A percentile compares a stretch with the other conserved stretches of the same genome.
phyloP scores from a whole-genome alignment of 2,888 invertebrate genomes.

The Adineta ricciae region DNA sequence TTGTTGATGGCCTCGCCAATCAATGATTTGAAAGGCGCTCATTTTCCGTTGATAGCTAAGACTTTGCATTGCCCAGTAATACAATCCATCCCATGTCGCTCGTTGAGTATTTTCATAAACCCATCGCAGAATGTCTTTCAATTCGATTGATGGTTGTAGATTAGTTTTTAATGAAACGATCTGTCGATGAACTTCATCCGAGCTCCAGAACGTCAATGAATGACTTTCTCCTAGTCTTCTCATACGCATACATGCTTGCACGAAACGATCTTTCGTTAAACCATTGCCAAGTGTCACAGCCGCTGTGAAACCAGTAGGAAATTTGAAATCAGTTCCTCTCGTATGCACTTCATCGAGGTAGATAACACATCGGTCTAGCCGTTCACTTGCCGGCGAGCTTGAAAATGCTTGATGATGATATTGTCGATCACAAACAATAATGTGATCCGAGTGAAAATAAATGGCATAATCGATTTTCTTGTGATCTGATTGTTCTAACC shows the following conservation, averaged over 20 bases:
- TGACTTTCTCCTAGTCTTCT: neutral
- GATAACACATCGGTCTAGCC: neutral
- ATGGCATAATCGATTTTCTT: neutral
- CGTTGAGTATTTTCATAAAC: neutral
- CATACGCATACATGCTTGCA: constrained; percentile 1
- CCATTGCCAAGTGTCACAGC: neutral
- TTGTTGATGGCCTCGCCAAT: neutral
- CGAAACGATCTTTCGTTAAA: neutral
- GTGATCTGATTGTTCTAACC: neutral
- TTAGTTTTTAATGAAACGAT: neutral
- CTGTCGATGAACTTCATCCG: neutral
- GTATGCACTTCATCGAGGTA: neutral
- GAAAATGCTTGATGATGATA: neutral
- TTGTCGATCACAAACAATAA: neutral
- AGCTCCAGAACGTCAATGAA: neutral
- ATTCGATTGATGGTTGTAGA: neutral
- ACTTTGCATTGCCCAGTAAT: neutral
- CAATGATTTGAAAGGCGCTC: neutral
- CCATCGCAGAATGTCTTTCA: neutral
- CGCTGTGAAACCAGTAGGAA: neutral
- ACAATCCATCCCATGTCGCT: too few species aligned
- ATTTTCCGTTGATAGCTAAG: neutral
- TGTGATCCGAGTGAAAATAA: neutral
- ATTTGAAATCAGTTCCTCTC: neutral
- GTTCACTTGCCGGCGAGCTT: neutral